Conservation (phyloP, 2,888 invertebrate species). For the Melinaea menophilus region DNA sequence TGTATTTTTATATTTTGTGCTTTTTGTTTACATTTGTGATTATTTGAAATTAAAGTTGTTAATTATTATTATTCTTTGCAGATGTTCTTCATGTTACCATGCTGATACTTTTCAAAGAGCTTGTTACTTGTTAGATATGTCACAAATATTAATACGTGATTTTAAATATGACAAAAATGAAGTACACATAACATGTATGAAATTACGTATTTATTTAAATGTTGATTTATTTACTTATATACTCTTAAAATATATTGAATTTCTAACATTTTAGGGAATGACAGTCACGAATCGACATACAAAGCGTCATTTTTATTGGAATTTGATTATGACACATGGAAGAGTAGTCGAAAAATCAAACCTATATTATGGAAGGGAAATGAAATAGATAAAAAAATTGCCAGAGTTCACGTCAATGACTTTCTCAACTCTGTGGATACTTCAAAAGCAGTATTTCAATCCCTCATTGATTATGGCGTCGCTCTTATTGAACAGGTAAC, state of each 20-base stretch:
- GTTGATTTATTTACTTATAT: not conserved
- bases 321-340: slow-evolving; percentile 56
- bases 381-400: slow-evolving; percentile 55
- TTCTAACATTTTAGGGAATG: slow-evolving; percentile 71
- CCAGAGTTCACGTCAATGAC: slow-evolving; percentile 59
- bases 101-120: slow-evolving; percentile 78
- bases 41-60: slow-evolving; percentile 8
- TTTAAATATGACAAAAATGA: slow-evolving; percentile 47
- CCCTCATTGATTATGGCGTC: slow-evolving; percentile 74
- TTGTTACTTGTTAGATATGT: slow-evolving; percentile 75
- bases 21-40: no score
- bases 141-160: slow-evolving; percentile 59
- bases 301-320: slow-evolving; percentile 64
- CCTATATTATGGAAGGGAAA: slow-evolving; percentile 70
- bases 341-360: slow-evolving; percentile 44
- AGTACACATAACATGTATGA: slow-evolving; percentile 76
- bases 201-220: slow-evolving; percentile 1
- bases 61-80: slow-evolving; percentile 39
- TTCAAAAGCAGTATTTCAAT: slow-evolving; percentile 67
- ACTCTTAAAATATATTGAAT: not conserved
- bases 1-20: no score
- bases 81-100: slow-evolving; percentile 80
- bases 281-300: slow-evolving; percentile 76
- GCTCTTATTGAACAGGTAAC: slow-evolving; percentile 66
- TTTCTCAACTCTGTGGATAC: slow-evolving; percentile 68